These are phyloP conservation scores for Hemistola chrysoprasaria DNA, from an alignment of 2,888 invertebrate species.

Conservation along the genomic window DNA sequence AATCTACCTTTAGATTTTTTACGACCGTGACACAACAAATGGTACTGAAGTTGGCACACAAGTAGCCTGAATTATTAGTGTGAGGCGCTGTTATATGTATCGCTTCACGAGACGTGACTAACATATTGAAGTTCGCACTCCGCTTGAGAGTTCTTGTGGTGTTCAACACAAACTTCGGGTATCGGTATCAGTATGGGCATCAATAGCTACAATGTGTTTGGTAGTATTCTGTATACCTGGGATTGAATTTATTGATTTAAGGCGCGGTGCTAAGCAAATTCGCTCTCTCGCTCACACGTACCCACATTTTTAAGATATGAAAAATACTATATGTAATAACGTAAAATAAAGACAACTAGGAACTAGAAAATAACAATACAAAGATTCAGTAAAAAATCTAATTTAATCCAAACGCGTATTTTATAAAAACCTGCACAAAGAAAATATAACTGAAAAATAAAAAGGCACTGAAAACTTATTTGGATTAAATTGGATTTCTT, in stretches of 20 bases:
- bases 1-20: not conserved
- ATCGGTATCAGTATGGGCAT: slow-evolving; percentile 3
- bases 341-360: too few species aligned
- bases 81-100: slow-evolving; percentile 45
- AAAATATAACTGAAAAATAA: too few species aligned
- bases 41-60: slow-evolving; percentile 41
- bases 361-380: too few species aligned
- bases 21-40: slow-evolving; percentile 32
- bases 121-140: slow-evolving; percentile 38
- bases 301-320: too few species aligned
- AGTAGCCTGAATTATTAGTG: slow-evolving; percentile 48
- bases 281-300: too few species aligned
- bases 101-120: slow-evolving; percentile 45
- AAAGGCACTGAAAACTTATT: too few species aligned
- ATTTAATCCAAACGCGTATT: too few species aligned
- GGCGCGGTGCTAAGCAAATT: too few species aligned
- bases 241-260: not conserved
- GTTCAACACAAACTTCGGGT: slow-evolving; percentile 24
- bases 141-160: slow-evolving; percentile 21
- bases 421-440: too few species aligned
- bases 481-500: too few species aligned
- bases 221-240: not conserved
- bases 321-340: too few species aligned
- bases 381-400: too few species aligned
- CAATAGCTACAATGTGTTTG: slow-evolving; percentile 3